These are phyloP conservation scores for Phodopus roborovskii DNA, from an alignment of 2,113 vertebrate genomes.

Conservation along the genomic window DNA sequence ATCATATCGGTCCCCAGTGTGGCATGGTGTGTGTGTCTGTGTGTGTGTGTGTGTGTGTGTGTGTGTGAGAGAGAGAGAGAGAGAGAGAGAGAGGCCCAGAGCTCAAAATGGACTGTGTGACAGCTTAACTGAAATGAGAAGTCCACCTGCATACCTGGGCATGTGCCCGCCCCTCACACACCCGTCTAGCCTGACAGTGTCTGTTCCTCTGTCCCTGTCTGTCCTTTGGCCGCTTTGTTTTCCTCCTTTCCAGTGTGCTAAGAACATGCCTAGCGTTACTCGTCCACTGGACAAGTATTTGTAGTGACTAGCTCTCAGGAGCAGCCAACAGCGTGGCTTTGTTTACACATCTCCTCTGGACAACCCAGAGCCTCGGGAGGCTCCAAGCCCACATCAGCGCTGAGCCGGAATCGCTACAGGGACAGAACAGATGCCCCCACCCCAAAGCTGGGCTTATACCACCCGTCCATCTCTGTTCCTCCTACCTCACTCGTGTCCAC, in stretches of 20 bases:
- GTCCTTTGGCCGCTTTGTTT: background rate
- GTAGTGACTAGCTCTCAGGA: background rate
- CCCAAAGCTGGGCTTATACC: background rate
- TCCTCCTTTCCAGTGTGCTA: background rate
- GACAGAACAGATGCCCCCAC: background rate
- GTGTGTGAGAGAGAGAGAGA: background rate
- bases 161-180: background rate
- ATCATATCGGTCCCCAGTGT: background rate
- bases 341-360: background rate
- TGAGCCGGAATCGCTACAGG: too few species aligned
- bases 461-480: background rate
- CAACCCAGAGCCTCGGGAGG: background rate
- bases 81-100: accelerated
- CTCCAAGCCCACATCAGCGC: background rate
- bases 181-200: too few species aligned
- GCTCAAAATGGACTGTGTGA: background rate
- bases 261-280: background rate
- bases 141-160: background rate
- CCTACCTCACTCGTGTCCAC: constrained; percentile 57
- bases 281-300: background rate
- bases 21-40: background rate
- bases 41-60: too few species aligned
- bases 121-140: background rate
- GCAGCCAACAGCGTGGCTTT: background rate
- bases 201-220: background rate